Percentiles rank a stretch among this genome's conserved stretches.
These are phyloP conservation scores for Volucella zonaria DNA, from an alignment of 2,888 invertebrate genomes.

Conservation along the genomic window DNA sequence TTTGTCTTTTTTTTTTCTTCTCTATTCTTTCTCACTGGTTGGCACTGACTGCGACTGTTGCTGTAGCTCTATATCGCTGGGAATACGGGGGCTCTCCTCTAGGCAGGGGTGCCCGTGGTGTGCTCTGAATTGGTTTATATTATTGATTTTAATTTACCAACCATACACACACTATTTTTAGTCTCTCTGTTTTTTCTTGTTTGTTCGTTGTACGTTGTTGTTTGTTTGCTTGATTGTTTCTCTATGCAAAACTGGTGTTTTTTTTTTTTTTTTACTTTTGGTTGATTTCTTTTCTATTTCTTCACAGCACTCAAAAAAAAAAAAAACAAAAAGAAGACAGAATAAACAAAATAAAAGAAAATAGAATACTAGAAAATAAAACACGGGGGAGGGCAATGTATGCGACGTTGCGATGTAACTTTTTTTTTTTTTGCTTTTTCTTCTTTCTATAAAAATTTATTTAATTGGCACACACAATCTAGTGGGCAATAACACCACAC, in stretches of 20 bases:
- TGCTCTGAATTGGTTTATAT: conserved; percentile 45
- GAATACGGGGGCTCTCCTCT: not conserved
- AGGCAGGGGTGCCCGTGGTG: conserved; percentile 1
- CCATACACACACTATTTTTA: conserved; percentile 68
- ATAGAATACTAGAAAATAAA: too few relatives aligned
- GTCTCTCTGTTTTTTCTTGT: conserved; percentile 49
- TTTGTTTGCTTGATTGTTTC: conserved; percentile 13
- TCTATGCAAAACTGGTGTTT: conserved; percentile 34
- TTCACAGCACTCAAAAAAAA: conserved; percentile 6
- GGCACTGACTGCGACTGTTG: not conserved
- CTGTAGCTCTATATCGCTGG: too few relatives aligned
- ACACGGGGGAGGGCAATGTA: not conserved
- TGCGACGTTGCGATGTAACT: conserved; percentile 23
- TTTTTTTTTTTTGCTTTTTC: not conserved
- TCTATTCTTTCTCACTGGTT: conserved; percentile 32
- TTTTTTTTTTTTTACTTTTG: conserved; percentile 17
- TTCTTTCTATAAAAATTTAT: conserved; percentile 30
- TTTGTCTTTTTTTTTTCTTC: not conserved
- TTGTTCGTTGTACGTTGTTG: conserved; percentile 17
- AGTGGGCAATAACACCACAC: not conserved
- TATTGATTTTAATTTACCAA: conserved; percentile 73
- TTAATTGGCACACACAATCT: conserved; percentile 56
- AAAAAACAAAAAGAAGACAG: not conserved
- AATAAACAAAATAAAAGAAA: not conserved
- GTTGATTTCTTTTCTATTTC: not conserved